Percentiles rank a stretch among this genome's conserved stretches.
Evolutionary conservation across 2,113 vertebrate genomes (phyloP).

Genomic region (Cyanocitta stelleri): DNA sequence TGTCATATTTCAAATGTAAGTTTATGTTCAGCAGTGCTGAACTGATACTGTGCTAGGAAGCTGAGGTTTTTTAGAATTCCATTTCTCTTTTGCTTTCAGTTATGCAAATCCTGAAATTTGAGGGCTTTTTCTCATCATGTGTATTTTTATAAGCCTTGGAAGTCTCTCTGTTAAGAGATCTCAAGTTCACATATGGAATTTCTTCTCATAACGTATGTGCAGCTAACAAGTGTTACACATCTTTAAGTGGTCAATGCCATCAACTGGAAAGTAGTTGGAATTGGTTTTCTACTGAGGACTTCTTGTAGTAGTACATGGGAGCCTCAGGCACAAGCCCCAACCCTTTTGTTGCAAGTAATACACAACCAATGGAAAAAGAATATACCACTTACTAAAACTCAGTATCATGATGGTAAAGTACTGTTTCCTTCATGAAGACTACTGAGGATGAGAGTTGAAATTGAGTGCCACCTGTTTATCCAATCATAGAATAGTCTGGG

Average conservation of each 20-base stretch:
- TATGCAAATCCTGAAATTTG: neutral
- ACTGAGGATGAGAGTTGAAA: neutral
- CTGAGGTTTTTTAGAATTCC: neutral
- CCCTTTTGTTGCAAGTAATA: neutral
- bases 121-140: neutral
- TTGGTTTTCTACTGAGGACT: neutral
- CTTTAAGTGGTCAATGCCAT: neutral
- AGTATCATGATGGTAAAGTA: neutral
- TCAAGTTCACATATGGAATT: neutral
- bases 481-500: too few relatives aligned
- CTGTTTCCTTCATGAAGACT: neutral
- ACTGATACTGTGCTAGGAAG: neutral
- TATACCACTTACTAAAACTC: neutral
- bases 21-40: neutral
- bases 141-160: neutral
- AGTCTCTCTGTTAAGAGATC: neutral
- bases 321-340: neutral
- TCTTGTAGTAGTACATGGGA: neutral
- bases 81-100: neutral
- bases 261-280: neutral
- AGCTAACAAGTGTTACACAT: neutral
- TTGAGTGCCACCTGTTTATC: neutral
- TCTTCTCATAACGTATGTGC: neutral
- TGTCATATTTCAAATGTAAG: neutral
- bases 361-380: neutral